Evolutionary conservation across 1,140 invertebrate species (phyloP), one percentile per base, ranked within the genome.

Genomic region (Eupristina koningsbergeri): DNA sequence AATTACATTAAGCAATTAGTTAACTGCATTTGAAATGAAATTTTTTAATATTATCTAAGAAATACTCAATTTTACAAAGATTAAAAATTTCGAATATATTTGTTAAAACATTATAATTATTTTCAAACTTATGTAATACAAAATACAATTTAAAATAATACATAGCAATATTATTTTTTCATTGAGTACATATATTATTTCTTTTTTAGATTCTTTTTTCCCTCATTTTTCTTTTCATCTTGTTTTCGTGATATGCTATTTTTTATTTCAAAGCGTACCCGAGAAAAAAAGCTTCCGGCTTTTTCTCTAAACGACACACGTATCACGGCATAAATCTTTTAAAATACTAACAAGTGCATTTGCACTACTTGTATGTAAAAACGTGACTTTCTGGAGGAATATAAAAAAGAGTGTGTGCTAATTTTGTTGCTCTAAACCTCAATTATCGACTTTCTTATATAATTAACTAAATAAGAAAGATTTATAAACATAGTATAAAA

Each of bases 191-290:
- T 41, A 1, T 71, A 71, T n/a, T n/a, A n/a, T 41, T 26, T 26
- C 29, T 71, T 41, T 71, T n/a, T 26, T n/a, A 8, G 36, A 34
- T 34, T 22, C 67, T 17, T 71, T 31, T 39, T 22, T 63, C n/a
- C 17, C 3, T 26, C 31, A 67, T 67, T 67, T 69, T 29, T 17
- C 15, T 26, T 69, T 39, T 71, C 67, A 34, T 71, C 36, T 41
- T 36, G 15, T 39, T 71, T n/a, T 71, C 67, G 3, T 41, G 39
- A 7, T 36, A 13, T 41, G 5, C 22, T 41, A 58, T 58, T 41
- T 71, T 71, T 71, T 71, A 71, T 69, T 69, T 71, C 67, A 71
- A 71, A 71, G 39, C 67, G 22, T 1, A 71, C 22, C 67, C 36
- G 29, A 1, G 67, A 71, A 71, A 71, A n/a, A 71, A 71, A 71